phyloP scores from a whole-genome alignment of 2,797 vertebrate species.

The Strix occidentalis region DNA sequence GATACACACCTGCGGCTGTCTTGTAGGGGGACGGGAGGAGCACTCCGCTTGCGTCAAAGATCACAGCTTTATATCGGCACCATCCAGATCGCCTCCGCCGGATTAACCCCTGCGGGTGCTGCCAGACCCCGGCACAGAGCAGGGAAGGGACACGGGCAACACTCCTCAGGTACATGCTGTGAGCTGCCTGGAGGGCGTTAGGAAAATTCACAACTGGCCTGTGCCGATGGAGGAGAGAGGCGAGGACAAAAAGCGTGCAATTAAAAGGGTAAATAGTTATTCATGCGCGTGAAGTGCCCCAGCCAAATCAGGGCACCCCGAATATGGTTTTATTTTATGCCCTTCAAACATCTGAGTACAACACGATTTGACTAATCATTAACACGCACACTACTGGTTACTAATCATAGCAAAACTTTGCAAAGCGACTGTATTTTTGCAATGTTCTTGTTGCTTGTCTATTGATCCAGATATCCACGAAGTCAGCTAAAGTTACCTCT shows the following conservation, averaged over 20 bases:
- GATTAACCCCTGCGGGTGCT: neutral
- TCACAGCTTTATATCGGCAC: conserved; percentile 71
- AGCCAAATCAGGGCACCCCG: fast-evolving
- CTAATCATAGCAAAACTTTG: neutral
- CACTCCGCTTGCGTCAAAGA: conserved; percentile 79
- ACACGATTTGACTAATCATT: neutral
- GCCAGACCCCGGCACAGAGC: neutral
- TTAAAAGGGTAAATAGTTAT: neutral
- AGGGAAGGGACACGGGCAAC: neutral
- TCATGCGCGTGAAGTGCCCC: neutral
- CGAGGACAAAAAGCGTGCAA: neutral
- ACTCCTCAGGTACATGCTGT: conserved; percentile 34
- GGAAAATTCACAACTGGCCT: neutral
- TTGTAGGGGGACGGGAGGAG: conserved; percentile 77
- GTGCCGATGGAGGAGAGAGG: fast-evolving
- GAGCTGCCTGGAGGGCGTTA: fast-evolving
- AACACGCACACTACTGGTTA: fast-evolving
- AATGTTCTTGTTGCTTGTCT: neutral
- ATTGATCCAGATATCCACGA: neutral
- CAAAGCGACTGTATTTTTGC: fast-evolving
- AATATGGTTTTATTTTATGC: neutral
- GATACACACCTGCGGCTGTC: conserved; percentile 70
- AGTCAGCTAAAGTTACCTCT: too few relatives aligned
- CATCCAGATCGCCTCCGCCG: neutral
- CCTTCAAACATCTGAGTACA: neutral